Evolutionary conservation across 1,140 invertebrate genomes (phyloP).

Genomic region (Lepidurus apus): DNA sequence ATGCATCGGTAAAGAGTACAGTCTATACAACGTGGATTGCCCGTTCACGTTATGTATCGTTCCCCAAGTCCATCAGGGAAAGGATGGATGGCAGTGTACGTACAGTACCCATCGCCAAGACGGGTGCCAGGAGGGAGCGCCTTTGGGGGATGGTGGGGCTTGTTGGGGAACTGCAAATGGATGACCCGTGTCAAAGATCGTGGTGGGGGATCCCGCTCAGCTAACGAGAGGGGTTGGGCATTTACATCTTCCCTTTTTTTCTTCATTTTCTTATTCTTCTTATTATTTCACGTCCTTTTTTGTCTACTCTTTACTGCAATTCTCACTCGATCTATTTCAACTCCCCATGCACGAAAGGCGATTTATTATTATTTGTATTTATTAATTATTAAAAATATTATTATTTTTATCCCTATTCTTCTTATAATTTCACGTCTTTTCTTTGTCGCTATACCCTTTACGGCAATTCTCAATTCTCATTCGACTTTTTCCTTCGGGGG

Average conservation of each 20-base stretch:
- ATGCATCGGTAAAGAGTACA: not conserved
- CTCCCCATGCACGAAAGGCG: no score
- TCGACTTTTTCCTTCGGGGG: no score
- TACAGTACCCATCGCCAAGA: not conserved
- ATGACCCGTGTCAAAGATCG: constrained; percentile 21
- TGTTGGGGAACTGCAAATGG: constrained; percentile 3
- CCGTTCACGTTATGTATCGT: not conserved
- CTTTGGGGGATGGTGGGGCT: not conserved
- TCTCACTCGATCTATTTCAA: no score
- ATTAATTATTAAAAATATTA: no score
- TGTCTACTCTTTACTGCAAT: no score
- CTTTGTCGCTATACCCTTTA: no score
- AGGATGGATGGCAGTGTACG: not conserved
- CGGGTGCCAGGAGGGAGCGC: constrained; percentile 1
- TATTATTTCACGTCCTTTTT: not conserved
- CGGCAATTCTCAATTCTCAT: no score
- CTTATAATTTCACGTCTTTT: no score
- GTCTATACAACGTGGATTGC: no score
- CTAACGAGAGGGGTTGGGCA: constrained; percentile 12
- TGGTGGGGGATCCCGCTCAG: constrained; percentile 9
- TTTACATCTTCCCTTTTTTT: not conserved
- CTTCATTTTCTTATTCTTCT: not conserved
- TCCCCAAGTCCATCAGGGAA: not conserved
- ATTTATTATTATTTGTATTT: no score
- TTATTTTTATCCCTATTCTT: no score